Evolutionary conservation across 2,888 invertebrate species (phyloP).

Genomic region (Nemapogon koenigi): DNA sequence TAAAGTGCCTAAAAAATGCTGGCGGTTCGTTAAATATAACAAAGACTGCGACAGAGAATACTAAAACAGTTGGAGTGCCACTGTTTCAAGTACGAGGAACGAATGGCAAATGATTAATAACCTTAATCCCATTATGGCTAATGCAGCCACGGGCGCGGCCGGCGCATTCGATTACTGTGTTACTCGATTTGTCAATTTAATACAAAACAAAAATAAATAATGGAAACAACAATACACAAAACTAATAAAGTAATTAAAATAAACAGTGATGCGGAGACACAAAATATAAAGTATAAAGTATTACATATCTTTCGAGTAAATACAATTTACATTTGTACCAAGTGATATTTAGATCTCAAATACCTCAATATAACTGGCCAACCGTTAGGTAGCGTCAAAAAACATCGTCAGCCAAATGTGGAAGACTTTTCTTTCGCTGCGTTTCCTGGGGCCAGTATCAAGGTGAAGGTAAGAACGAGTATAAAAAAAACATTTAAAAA

Average conservation of each 20-base stretch:
- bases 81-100: slow-evolving; percentile 33
- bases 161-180: slow-evolving; percentile 33
- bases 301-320: too few relatives aligned
- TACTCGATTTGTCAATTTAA: slow-evolving; percentile 15
- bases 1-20: background rate
- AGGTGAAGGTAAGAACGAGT: too few relatives aligned
- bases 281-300: too few relatives aligned
- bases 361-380: too few relatives aligned
- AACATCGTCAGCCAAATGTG: too few relatives aligned
- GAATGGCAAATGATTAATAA: slow-evolving; percentile 59
- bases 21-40: background rate
- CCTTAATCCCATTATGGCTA: slow-evolving; percentile 45
- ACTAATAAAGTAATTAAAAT: background rate
- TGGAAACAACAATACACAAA: background rate
- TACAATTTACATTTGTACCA: too few relatives aligned
- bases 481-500: too few relatives aligned
- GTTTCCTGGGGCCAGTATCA: too few relatives aligned
- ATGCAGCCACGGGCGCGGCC: slow-evolving; percentile 23
- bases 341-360: too few relatives aligned
- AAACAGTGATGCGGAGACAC: background rate
- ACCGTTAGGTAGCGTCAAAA: too few relatives aligned
- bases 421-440: too few relatives aligned
- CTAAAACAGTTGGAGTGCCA: slow-evolving; percentile 27
- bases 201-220: background rate
- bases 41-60: slow-evolving; percentile 1